A percentile compares a stretch with the other conserved stretches of the same genome.
Evolutionary conservation across 2,888 invertebrate species (phyloP).

Genomic region (Pterostichus niger): DNA sequence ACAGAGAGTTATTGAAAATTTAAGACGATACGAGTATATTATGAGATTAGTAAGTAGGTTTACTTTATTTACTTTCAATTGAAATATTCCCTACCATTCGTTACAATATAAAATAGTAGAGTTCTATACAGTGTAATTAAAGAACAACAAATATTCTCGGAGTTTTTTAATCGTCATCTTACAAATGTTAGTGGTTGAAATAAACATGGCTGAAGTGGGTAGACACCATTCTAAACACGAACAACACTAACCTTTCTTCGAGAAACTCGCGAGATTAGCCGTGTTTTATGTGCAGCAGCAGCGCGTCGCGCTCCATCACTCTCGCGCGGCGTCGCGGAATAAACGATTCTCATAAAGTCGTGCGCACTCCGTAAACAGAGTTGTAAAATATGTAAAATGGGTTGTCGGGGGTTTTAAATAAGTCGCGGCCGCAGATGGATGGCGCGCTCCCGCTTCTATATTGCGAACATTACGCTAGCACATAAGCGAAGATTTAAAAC

Average conservation of each 20-base stretch:
- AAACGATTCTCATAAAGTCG: conserved; percentile 67
- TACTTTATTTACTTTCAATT: too few relatives aligned
- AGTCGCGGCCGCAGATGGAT: conserved; percentile 61
- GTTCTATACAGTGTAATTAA: too few relatives aligned
- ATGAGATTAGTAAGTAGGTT: too few relatives aligned
- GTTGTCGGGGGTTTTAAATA: conserved; percentile 66
- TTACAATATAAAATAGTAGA: too few relatives aligned
- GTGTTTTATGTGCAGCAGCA: conserved; percentile 23
- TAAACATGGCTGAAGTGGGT: too few relatives aligned
- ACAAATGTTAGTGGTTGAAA: too few relatives aligned
- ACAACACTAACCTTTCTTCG: conserved; percentile 1
- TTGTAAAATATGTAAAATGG: conserved; percentile 68
- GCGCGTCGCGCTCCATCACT: conserved; percentile 35
- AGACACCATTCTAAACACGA: background rate
- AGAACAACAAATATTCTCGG: too few relatives aligned
- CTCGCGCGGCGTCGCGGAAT: conserved; percentile 56
- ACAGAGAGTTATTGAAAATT: too few relatives aligned
- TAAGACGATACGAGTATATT: too few relatives aligned
- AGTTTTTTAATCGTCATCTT: too few relatives aligned
- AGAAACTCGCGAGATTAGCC: conserved; percentile 18
- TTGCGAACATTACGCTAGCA: conserved; percentile 61
- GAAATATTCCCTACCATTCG: too few relatives aligned
- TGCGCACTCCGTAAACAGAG: conserved; percentile 66
- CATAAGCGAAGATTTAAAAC: conserved; percentile 67
- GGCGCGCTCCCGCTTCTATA: conserved; percentile 61